Evolutionary conservation across 1,140 invertebrate species (phyloP).

Genomic region (Nixonia krombeini): DNA sequence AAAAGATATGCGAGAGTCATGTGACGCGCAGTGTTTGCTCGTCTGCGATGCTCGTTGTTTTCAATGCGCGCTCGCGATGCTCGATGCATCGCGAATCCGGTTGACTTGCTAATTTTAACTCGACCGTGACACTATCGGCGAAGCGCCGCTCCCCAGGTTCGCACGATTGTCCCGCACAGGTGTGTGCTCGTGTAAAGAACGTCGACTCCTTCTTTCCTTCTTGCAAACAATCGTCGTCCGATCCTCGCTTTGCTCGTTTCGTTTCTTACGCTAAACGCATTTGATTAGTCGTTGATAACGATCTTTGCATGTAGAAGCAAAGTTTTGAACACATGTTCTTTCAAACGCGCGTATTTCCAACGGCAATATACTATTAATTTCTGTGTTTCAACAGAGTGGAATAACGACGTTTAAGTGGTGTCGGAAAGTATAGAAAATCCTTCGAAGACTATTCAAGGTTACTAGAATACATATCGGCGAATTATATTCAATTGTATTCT

Average conservation of each 20-base stretch:
- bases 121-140: constrained; percentile 61
- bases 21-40: constrained; percentile 5
- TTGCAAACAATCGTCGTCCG: background rate
- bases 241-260: background rate
- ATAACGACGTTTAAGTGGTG: too few relatives aligned
- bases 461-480: too few relatives aligned
- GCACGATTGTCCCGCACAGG: constrained; percentile 52
- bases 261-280: background rate
- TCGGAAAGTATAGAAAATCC: too few relatives aligned
- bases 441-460: too few relatives aligned
- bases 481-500: too few relatives aligned
- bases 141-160: constrained; percentile 42
- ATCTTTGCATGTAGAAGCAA: too few relatives aligned
- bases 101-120: constrained; percentile 65
- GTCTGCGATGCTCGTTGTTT: constrained; percentile 9
- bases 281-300: background rate
- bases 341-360: too few relatives aligned
- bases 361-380: too few relatives aligned
- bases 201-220: background rate
- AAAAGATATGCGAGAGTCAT: background rate
- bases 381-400: too few relatives aligned
- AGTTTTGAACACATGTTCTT: too few relatives aligned
- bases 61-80: constrained; percentile 7
- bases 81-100: constrained; percentile 40
- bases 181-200: constrained; percentile 20